A percentile compares a stretch with the other conserved stretches of the same genome.
These are phyloP conservation scores for Thysanoteuthis rhombus DNA, from an alignment of 2,888 invertebrate genomes.

Conservation along the genomic window DNA sequence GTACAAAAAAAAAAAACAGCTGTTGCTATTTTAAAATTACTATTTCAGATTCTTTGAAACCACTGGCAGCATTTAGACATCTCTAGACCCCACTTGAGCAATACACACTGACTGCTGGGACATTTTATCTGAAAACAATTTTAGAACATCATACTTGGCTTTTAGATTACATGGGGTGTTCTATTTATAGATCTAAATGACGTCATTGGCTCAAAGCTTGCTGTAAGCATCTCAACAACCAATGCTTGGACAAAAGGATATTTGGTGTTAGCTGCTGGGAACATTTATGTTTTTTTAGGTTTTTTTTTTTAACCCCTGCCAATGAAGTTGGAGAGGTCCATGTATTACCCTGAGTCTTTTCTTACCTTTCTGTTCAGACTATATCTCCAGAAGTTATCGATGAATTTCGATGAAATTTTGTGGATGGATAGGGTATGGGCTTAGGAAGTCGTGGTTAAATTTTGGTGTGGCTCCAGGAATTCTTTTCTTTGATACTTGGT, in stretches of 20 bases:
- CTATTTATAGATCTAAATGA: conserved; percentile 12
- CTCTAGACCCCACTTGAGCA: not conserved
- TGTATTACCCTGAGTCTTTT: too few relatives aligned
- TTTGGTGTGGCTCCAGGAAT: too few relatives aligned
- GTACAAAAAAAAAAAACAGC: not conserved
- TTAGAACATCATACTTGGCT: not conserved
- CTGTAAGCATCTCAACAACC: not conserved
- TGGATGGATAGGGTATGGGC: too few relatives aligned
- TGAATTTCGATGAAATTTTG: too few relatives aligned
- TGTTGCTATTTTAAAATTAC: not conserved
- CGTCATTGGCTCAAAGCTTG: not conserved
- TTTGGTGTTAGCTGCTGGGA: too few relatives aligned
- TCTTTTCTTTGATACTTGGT: too few relatives aligned
- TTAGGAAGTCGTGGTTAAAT: too few relatives aligned
- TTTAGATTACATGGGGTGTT: not conserved
- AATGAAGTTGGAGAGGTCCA: too few relatives aligned
- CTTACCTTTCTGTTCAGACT: too few relatives aligned
- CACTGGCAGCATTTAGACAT: not conserved
- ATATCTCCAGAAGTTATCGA: too few relatives aligned
- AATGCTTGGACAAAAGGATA: not conserved
- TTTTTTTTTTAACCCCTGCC: too few relatives aligned
- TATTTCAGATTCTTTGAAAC: not conserved
- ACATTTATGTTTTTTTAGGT: too few relatives aligned
- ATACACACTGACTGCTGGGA: not conserved
- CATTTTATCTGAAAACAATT: not conserved